Evolutionary conservation across 1,140 invertebrate genomes (phyloP), one percentile per base, ranked within the genome.

Genomic region (Pogonus chalceus): DNA sequence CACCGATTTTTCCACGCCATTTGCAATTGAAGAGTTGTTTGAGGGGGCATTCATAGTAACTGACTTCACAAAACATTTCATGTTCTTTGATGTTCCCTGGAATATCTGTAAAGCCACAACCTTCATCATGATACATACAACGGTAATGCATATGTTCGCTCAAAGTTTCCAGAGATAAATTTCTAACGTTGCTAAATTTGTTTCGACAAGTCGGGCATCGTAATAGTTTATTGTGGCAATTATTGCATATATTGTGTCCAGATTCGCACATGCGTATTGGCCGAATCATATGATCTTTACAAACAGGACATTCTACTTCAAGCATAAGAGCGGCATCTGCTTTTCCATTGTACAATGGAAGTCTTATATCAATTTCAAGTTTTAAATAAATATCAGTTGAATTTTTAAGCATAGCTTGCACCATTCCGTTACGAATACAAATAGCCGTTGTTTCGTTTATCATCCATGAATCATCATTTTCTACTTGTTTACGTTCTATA

Each of bases 131-230:
- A 18, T 43, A 43, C 37, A 43, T 43, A 16, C 37, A 43, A 10
- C 37, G 9, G 37, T 43, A 43, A 18, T 43, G 37, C 37, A 43
- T 43, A 4, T 43, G 37, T 12, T 43, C 37, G 18, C 37, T 43
- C 7, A 62, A 37, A 16, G 37, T 54, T 66, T 90, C 88, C 73
- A 90, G 81, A 3, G 79, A 79, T 62, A 83, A 71, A 69, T 87
- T 88, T 52, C 86, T 74, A 56, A 85, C 84, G 60, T 81, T 79
- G 0, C 80, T 82, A 64, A 87, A 75, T 14, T 76, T 72, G 55
- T 81, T 79, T 47, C 85, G 71, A 64, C 87, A 90, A n/a, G 84
- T 80, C 10, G 87, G 87, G 67, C 87, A 90, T 52, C 76, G 76
- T 1, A 76, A 74, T 14, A 89, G 68, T 52, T 81, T 83, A 20